These are phyloP conservation scores for Gastrophryne carolinensis DNA, from an alignment of 2,797 vertebrate species.

Conservation along the genomic window DNA sequence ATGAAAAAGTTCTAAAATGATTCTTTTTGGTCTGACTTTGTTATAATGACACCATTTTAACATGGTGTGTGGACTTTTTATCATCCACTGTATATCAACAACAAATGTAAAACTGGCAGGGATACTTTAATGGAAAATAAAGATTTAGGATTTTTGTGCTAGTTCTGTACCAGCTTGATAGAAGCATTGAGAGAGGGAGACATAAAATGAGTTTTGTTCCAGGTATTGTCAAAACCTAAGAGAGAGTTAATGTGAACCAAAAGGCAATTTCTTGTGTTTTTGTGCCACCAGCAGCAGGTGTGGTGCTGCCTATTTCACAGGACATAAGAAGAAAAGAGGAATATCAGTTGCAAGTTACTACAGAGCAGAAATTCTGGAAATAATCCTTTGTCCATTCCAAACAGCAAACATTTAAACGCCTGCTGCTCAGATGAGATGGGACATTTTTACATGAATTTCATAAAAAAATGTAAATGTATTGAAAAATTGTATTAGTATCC, in stretches of 20 bases:
- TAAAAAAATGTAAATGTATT: slow-evolving; percentile 31
- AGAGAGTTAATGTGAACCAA: slow-evolving; percentile 37
- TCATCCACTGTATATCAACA: too few relatives aligned
- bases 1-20: too few relatives aligned
- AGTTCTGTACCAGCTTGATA: too few relatives aligned
- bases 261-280: slow-evolving; percentile 58
- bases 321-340: slow-evolving; percentile 10
- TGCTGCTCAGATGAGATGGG: slow-evolving; percentile 26
- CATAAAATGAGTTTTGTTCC: too few relatives aligned
- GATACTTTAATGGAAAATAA: too few relatives aligned
- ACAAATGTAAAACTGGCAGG: too few relatives aligned
- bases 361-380: slow-evolving; percentile 13
- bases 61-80: too few relatives aligned
- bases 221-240: too few relatives aligned
- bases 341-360: slow-evolving; percentile 29
- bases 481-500: slow-evolving; percentile 45
- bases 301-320: slow-evolving; percentile 19
- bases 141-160: too few relatives aligned
- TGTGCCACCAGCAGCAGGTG: slow-evolving; percentile 28
- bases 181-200: too few relatives aligned
- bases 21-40: too few relatives aligned
- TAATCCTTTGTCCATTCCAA: slow-evolving; percentile 19
- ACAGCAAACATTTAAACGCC: slow-evolving; percentile 33
- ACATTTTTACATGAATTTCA: slow-evolving; percentile 38
- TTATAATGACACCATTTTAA: too few relatives aligned